phyloP scores from a whole-genome alignment of 2,113 vertebrate genomes.

The Coregonus clupeaformis region DNA sequence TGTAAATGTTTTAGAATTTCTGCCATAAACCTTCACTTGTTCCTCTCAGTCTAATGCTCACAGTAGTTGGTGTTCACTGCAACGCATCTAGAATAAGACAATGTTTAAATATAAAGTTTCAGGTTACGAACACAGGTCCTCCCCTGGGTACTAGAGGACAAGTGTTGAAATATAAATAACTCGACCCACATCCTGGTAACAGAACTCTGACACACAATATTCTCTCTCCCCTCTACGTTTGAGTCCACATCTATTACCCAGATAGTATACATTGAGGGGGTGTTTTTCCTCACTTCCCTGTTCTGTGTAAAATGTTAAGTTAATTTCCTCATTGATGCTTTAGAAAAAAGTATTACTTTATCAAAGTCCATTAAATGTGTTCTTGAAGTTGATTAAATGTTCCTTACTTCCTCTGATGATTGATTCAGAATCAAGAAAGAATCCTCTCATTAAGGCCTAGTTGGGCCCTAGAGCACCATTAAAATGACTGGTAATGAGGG shows the following conservation, averaged over 20 bases:
- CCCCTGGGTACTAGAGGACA: constrained; percentile 47
- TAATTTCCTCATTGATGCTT: neutral
- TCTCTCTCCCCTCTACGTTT: constrained; percentile 40
- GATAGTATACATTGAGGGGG: neutral
- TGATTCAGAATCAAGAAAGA: neutral
- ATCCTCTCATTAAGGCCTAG: no score
- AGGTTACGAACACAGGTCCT: constrained; percentile 59
- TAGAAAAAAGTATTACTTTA: no score
- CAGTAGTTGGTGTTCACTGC: constrained; percentile 20
- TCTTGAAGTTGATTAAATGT: neutral
- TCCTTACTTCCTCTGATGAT: neutral
- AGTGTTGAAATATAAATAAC: constrained; percentile 79
- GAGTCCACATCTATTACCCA: constrained; percentile 10
- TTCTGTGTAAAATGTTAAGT: neutral
- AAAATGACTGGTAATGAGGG: no score
- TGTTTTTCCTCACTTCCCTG: neutral
- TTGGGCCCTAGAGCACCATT: no score
- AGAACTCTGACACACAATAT: constrained; percentile 63
- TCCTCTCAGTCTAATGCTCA: neutral
- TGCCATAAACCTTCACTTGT: constrained; percentile 10
- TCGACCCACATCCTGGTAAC: constrained; percentile 76
- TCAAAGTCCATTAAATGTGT: neutral
- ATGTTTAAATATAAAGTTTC: constrained; percentile 62
- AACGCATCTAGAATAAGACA: constrained; percentile 39
- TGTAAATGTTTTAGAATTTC: constrained; percentile 15